Evolutionary conservation across 2,113 vertebrate species (phyloP).

Genomic region (Megaceryle torquata): DNA sequence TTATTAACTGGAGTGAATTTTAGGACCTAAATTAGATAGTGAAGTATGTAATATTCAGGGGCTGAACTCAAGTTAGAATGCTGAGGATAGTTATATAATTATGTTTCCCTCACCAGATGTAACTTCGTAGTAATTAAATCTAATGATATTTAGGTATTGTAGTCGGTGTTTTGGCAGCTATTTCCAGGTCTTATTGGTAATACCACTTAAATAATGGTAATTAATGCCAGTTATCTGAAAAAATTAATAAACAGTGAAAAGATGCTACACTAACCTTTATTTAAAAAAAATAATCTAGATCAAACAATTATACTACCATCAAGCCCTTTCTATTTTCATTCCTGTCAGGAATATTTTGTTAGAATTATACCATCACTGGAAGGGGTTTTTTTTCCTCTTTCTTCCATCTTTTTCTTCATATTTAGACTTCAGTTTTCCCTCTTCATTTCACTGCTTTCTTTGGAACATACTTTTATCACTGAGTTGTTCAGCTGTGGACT

Average conservation of each 20-base stretch:
- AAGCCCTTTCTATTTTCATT: conserved; percentile 22
- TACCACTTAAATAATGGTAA: conserved; percentile 55
- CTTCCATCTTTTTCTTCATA: background rate
- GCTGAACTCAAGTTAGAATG: conserved; percentile 57
- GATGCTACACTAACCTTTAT: background rate
- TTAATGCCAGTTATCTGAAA: conserved; percentile 46
- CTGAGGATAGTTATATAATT: conserved; percentile 59
- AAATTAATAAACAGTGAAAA: conserved; percentile 40
- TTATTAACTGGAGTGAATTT: conserved; percentile 85
- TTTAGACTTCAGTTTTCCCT: background rate
- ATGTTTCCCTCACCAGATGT: conserved; percentile 64
- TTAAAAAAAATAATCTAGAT: background rate
- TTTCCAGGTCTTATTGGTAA: conserved; percentile 57
- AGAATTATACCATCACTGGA: conserved; percentile 33
- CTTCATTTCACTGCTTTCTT: conserved; percentile 36
- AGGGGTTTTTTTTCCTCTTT: background rate
- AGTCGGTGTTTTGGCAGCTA: conserved; percentile 61
- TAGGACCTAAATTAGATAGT: conserved; percentile 70
- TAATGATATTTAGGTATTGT: conserved; percentile 61
- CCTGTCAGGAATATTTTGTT: conserved; percentile 10
- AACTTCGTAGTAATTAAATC: conserved; percentile 67
- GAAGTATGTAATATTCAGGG: conserved; percentile 65
- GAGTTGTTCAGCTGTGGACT: background rate
- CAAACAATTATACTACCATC: background rate
- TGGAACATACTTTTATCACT: background rate